Percentiles rank a stretch among this genome's conserved stretches.
These are phyloP conservation scores for Cryptoprocta ferox DNA, from an alignment of 2,797 vertebrate genomes.

Conservation along the genomic window DNA sequence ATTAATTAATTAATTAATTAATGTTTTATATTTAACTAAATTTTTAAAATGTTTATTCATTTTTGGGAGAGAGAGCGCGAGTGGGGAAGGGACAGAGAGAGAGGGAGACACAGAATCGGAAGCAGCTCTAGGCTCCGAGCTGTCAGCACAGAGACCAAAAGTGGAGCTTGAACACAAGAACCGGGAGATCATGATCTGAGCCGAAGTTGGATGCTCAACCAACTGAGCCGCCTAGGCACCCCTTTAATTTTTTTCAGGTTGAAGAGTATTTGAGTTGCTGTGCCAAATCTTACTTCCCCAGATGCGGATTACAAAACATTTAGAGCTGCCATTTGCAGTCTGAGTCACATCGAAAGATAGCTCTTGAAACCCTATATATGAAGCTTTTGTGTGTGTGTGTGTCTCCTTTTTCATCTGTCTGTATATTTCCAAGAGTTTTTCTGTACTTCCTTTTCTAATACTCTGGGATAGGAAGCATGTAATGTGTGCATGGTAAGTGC, in stretches of 20 bases:
- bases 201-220: too few relatives aligned
- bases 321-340: not conserved
- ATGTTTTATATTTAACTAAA: too few relatives aligned
- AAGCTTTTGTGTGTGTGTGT: not conserved
- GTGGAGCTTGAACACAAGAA: too few relatives aligned
- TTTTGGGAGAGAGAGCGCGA: too few relatives aligned
- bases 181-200: too few relatives aligned
- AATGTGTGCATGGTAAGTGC: not conserved
- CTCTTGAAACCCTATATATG: not conserved
- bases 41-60: too few relatives aligned
- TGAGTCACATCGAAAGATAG: conserved; percentile 4
- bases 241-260: not conserved
- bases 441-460: not conserved
- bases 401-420: not conserved
- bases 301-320: not conserved
- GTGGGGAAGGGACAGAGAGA: too few relatives aligned
- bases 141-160: too few relatives aligned
- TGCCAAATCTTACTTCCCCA: not conserved
- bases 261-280: not conserved
- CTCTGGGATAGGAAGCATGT: not conserved
- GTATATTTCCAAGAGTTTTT: not conserved
- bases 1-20: not conserved
- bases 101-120: too few relatives aligned
- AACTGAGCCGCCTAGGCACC: too few relatives aligned
- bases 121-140: too few relatives aligned